Conservation (phyloP, 2,797 vertebrate genomes). For the Setipinna tenuifilis region DNA sequence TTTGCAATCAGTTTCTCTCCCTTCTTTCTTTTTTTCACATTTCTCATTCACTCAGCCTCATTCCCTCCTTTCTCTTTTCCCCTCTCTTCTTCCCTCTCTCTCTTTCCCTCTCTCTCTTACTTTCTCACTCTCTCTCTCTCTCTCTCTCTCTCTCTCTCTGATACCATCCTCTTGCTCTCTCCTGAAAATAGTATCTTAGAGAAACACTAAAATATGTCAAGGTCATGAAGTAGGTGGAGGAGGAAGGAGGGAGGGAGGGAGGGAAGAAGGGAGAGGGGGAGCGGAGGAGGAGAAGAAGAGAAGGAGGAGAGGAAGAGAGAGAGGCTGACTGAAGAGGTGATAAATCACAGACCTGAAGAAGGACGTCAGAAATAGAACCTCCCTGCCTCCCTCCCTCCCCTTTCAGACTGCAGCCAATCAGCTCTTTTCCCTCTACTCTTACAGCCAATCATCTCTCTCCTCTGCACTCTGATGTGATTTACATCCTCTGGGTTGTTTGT, state of each 20-base stretch:
- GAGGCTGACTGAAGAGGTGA: neutral
- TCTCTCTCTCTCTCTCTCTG: neutral
- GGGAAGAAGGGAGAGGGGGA: neutral
- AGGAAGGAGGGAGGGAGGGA: neutral
- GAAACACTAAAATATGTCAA: slow-evolving; percentile 10
- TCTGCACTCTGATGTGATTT: too few species aligned
- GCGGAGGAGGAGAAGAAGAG: neutral
- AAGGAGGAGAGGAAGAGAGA: slow-evolving; percentile 34
- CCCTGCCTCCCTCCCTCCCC: neutral
- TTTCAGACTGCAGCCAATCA: neutral
- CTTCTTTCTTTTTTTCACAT: neutral
- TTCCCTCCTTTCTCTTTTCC: neutral
- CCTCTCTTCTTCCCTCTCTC: neutral
- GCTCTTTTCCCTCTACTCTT: neutral
- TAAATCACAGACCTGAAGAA: neutral
- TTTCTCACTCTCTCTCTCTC: too few species aligned
- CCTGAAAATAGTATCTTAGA: neutral
- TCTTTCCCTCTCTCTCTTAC: neutral
- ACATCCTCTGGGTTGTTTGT: too few species aligned
- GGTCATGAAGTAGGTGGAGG: neutral
- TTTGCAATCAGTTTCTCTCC: neutral
- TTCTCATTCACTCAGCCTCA: neutral
- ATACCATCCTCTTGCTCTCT: neutral
- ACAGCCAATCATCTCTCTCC: too few species aligned
- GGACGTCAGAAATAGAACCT: neutral